Evolutionary conservation across 2,888 invertebrate genomes (phyloP), one percentile per base, ranked within the genome.

Genomic region (Margaritifera margaritifera): DNA sequence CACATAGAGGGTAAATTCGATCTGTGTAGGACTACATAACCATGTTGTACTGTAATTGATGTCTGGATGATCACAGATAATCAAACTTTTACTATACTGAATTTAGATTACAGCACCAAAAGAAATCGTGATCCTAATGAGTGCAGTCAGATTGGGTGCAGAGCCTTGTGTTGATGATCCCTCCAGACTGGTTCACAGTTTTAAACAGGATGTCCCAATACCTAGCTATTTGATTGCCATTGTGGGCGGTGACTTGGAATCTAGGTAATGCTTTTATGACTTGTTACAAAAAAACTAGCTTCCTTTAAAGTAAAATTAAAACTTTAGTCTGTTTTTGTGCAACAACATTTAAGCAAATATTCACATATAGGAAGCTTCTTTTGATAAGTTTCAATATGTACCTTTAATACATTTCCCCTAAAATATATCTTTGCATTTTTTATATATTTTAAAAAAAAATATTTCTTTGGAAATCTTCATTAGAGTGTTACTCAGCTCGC

Each of bases 151-250:
- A 6, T 75, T 91, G 0, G 92, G 90, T 0, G 69, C 72, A 1
- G 72, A 75, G 18, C 65, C 77, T 6, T 68, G 73, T 54, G 55
- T 71, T 1, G 66, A 58, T 4, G 82, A 85, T 67, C 55, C 59
- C 22, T 85, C 87, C 6, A 91, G 90, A 27, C 92, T 90, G 72
- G 89, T 92, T 0, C 91, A 91, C 78, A 88, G 87, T 20, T 97
- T 96, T 88, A 90, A 91, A 20, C 90, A 91, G 84, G 83, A 85
- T 63, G 93, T 97, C 64, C 95, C 96, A 0, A 93, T 98, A 80
- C 97, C 97, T 0, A 93, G 95, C 0, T 98, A 98, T 87, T 91
- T 98, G 65, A 92, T 98, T 61, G 97, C 98, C 0, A 93, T 98
- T 68, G 98, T 95, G 1, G 94, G 94, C 27, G 98, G 97, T 0